Conservation (phyloP, 2,888 invertebrate genomes). For the Meta bourneti region DNA sequence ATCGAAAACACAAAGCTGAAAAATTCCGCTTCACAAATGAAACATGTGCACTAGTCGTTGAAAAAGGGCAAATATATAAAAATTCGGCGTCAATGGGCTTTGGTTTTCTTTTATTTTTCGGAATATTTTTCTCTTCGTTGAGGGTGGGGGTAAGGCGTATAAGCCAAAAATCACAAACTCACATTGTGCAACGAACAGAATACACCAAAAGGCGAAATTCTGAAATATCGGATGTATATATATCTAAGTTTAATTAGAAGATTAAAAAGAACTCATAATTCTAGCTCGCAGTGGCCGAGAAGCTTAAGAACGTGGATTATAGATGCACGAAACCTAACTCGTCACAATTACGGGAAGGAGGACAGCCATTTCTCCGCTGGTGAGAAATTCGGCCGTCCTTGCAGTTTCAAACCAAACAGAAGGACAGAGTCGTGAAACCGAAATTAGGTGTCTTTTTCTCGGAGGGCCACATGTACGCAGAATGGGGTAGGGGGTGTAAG, state of each 20-base stretch:
- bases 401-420: not conserved
- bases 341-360: not conserved
- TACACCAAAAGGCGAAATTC: constrained; percentile 63
- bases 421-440: constrained; percentile 2
- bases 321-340: not conserved
- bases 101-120: not conserved
- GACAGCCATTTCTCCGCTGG: not conserved
- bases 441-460: not conserved
- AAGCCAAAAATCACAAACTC: constrained; percentile 15
- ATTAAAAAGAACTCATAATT: constrained; percentile 19
- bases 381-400: not conserved
- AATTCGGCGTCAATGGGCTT: constrained; percentile 31
- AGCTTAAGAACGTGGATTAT: not conserved
- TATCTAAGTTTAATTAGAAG: constrained; percentile 9
- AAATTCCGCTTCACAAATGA: not conserved
- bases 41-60: constrained; percentile 54
- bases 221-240: constrained; percentile 3
- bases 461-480: not conserved
- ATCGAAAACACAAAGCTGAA: not conserved
- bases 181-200: constrained; percentile 67
- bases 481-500: constrained; percentile 25
- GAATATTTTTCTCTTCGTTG: not conserved
- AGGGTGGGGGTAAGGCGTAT: not conserved
- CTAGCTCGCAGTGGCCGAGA: constrained; percentile 2
- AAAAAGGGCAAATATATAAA: constrained; percentile 41